Conservation (phyloP, 1,140 invertebrate species). For the Dendrolimus punctatus region DNA sequence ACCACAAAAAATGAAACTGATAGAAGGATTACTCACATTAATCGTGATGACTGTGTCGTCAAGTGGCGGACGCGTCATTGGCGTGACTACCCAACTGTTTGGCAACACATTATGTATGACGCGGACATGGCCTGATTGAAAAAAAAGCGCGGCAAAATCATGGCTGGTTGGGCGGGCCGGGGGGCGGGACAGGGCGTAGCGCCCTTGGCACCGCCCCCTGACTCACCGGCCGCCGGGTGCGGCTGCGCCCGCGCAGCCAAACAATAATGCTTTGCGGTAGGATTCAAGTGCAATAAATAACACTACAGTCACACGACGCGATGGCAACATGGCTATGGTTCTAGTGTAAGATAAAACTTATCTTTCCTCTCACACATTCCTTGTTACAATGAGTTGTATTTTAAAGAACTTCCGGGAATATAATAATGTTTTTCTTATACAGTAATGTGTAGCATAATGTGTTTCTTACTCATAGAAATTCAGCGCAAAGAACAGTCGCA, state of each 20-base stretch:
- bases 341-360: not conserved
- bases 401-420: no score
- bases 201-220: slow-evolving; percentile 63
- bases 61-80: slow-evolving; percentile 31
- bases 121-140: slow-evolving; percentile 45
- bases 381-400: no score
- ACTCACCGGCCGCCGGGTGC: slow-evolving; percentile 42
- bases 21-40: no score
- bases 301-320: slow-evolving; percentile 6
- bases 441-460: no score
- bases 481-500: no score
- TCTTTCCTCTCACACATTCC: no score
- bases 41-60: not conserved
- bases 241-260: slow-evolving; percentile 11
- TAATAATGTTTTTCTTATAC: no score
- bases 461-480: no score
- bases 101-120: slow-evolving; percentile 60
- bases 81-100: slow-evolving; percentile 46
- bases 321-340: slow-evolving; percentile 1
- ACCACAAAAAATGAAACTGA: no score
- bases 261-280: no score
- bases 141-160: slow-evolving; percentile 65
- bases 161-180: slow-evolving; percentile 52
- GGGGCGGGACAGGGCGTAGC: slow-evolving; percentile 62
- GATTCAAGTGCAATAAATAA: slow-evolving; percentile 3